phyloP scores from a whole-genome alignment of 2,888 invertebrate genomes.

The Eurytoma californica region DNA sequence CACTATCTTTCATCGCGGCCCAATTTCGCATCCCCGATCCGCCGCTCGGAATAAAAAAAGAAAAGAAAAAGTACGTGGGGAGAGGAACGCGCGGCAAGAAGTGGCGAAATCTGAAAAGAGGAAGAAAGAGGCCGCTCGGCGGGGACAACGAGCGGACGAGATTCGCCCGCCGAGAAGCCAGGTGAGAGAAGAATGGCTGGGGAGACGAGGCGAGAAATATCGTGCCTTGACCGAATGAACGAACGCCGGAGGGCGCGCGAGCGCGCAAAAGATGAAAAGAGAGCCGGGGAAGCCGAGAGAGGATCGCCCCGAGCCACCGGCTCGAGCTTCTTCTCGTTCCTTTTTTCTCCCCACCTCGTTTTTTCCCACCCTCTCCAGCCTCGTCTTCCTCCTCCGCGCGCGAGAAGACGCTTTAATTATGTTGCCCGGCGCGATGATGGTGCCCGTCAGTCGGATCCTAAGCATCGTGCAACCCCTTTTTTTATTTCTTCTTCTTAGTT shows the following conservation, averaged over 20 bases:
- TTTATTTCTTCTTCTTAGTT: neutral
- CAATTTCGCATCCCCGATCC: constrained; percentile 16
- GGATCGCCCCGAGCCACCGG: constrained; percentile 41
- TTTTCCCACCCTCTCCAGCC: neutral
- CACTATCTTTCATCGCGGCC: constrained; percentile 19
- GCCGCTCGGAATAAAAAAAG: neutral
- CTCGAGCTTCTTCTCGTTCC: constrained; percentile 18
- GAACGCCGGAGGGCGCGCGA: constrained; percentile 29
- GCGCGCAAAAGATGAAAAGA: constrained; percentile 33
- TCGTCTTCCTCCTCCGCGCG: neutral
- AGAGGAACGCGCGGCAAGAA: neutral
- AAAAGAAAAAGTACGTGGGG: neutral
- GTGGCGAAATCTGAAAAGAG: constrained; percentile 17
- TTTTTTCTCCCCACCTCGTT: neutral
- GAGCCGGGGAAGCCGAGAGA: constrained; percentile 31
- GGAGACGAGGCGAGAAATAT: constrained; percentile 47
- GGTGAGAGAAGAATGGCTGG: constrained; percentile 14
- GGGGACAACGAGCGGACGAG: neutral
- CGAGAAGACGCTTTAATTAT: constrained; percentile 41
- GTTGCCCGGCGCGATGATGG: constrained; percentile 22
- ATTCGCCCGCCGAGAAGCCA: constrained; percentile 27
- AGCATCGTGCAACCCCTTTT: neutral
- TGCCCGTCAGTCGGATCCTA: constrained; percentile 14
- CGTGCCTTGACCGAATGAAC: constrained; percentile 47
- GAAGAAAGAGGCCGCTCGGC: neutral